Conservation (phyloP, 2,888 invertebrate genomes). For the Callyntrura guangdongensis region DNA sequence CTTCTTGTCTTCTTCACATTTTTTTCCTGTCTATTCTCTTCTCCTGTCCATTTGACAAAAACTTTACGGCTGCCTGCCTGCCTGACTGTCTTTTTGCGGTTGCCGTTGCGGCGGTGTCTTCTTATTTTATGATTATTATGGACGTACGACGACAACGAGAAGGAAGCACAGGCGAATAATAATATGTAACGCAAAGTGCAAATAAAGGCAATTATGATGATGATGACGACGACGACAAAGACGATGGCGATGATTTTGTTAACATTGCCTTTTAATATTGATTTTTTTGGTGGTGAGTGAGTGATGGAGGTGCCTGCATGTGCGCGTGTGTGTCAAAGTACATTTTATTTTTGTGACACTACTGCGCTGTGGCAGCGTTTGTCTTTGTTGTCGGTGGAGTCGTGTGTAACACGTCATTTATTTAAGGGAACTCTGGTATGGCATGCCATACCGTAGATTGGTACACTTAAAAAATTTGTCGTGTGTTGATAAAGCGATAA, state of each 20-base stretch:
- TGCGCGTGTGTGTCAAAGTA: constrained; percentile 10
- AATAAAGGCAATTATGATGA: constrained; percentile 19
- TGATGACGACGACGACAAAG: not conserved
- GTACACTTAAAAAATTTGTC: constrained; percentile 21
- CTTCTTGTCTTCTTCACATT: constrained; percentile 11
- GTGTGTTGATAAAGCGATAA: constrained; percentile 45
- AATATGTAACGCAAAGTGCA: constrained; percentile 9
- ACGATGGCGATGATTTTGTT: constrained; percentile 5
- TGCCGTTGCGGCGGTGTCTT: not conserved
- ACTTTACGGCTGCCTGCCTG: not conserved
- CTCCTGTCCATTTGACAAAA: not conserved
- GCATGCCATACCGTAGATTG: not conserved
- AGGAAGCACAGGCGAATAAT: constrained; percentile 7
- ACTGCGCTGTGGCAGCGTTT: not conserved
- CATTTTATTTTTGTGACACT: constrained; percentile 19
- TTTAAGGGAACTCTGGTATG: no score
- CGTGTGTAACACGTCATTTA: not conserved
- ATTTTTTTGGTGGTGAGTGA: constrained; percentile 6
- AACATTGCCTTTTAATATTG: constrained; percentile 25
- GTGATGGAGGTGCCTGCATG: not conserved
- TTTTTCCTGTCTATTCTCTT: not conserved
- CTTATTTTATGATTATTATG: constrained; percentile 3
- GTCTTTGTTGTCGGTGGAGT: constrained; percentile 1
- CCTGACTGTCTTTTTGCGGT: not conserved
- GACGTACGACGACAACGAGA: not conserved